Evolutionary conservation across 1,140 invertebrate species (phyloP), one percentile per base, ranked within the genome.

Genomic region (Harlomillsia oculata): DNA sequence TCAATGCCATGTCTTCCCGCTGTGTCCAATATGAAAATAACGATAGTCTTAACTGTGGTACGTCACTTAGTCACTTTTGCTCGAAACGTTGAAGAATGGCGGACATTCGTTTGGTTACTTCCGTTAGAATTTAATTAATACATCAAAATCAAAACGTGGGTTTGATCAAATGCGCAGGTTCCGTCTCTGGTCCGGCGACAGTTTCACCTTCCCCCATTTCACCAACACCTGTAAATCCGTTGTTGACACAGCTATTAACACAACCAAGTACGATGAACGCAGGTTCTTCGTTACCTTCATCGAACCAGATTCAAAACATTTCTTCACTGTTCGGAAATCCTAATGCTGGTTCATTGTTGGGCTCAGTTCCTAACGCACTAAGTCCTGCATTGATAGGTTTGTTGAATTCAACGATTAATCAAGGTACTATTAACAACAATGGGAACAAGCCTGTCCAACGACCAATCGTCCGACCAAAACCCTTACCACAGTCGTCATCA

Each of bases 11-110:
- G 0, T 45, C 41, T 9, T 45, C 49, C 1, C 4, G 29, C 5
- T 58, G 56, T 23, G 56, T 45, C 16, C 26, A 44, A 32, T 25
- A 21, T 37, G 21, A 18, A 32, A 36, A 44, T 21, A n/a, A 21
- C 8, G 8, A 25, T 20, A 29, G 40, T 13, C 29, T 23, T 4
- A 1, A 8, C 14, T 43, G 5, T 41, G 13, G 3, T 25, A 21
- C 14, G 21, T 13, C 21, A 6, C n/a, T 39, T 5, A 39, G 37
- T 39, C 20, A 39, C 5, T 39, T 16, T 39, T n/a, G n/a, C 8
- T 34, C 39, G 16, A 40, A 16, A 8, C 23, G 9, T 21, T 16
- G 39, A 2, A 26, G 8, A 18, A 3, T 11, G 21, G 5, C 20
- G 16, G 13, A 21, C 20, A 25, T 8, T 23, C 9, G 21, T 14